phyloP scores from a whole-genome alignment of 2,888 invertebrate genomes.

The Cyclophora albipunctata region DNA sequence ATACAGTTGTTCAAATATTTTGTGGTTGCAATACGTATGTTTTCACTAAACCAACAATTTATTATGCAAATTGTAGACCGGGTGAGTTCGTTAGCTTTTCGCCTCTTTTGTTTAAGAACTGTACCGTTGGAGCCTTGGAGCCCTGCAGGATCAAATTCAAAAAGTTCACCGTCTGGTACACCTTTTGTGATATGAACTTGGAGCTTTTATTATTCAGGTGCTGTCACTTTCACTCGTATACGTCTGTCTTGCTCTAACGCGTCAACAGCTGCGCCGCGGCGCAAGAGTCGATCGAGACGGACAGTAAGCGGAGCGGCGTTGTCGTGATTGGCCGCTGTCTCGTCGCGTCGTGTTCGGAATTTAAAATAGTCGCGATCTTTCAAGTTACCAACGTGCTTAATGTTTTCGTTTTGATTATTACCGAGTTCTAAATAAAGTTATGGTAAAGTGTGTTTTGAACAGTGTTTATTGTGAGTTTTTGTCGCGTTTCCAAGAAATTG shows the following conservation, averaged over 20 bases:
- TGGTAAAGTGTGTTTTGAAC: conserved; percentile 36
- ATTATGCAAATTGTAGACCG: too few relatives aligned
- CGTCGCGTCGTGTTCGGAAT: conserved; percentile 45
- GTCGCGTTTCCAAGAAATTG: not conserved
- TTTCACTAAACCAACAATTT: not conserved
- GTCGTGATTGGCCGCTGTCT: conserved; percentile 57
- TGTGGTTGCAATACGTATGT: too few relatives aligned
- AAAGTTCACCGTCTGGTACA: conserved; percentile 37
- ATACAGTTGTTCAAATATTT: conserved; percentile 15
- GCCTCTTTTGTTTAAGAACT: conserved; percentile 4
- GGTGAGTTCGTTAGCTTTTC: not conserved
- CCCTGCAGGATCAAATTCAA: conserved; percentile 35
- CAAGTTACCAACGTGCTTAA: conserved; percentile 44
- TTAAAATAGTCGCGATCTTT: conserved; percentile 56
- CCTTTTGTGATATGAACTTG: conserved; percentile 45
- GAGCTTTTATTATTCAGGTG: conserved; percentile 65
- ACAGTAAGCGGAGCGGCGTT: conserved; percentile 67
- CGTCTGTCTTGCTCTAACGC: conserved; percentile 43
- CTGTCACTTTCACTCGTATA: conserved; percentile 35
- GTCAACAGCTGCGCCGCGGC: conserved; percentile 35
- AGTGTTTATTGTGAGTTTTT: conserved; percentile 19
- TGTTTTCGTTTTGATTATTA: conserved; percentile 23
- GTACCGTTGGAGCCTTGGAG: conserved; percentile 20
- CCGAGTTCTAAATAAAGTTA: conserved; percentile 19
- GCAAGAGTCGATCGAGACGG: conserved; percentile 63